Base-by-base conservation (phyloP, 2,113 vertebrate genomes). In the Caracal caracal region DNA sequence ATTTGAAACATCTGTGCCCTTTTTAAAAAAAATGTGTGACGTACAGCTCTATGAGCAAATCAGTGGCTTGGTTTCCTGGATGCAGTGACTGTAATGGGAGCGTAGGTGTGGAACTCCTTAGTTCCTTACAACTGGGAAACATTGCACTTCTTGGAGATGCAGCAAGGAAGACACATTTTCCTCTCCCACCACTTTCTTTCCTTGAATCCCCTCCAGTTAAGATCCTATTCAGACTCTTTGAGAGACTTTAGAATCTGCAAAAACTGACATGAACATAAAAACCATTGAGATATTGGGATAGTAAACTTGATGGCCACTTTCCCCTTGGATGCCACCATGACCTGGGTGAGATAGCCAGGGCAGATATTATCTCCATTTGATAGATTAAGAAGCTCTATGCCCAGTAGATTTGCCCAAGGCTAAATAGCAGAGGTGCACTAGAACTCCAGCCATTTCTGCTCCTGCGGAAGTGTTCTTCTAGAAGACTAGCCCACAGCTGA, bases 41-140 rank as follows among this genome's bases (percentile, higher is more conserved):
- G 35, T 92, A n/a, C 20, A 7, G 28, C 24, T 63, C 16, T 26
- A 8, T 33, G 79, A 96, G 94, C 73, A 49, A 13, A 26, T 78
- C 4, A 22, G 16, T 65, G 65, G 47, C 33, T 70, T 95, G 20
- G n/a, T 37, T 40, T 3, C n/a, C 5, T 88, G 66, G 94, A 78
- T 59, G 87, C 37, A 13, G 96, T 97, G 86, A 96, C 95, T 98
- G 94, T 98, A 94, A 95, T 49, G 97, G 92, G 92, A 92, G 81
- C 59, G 80, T 97, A 95, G 86, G 82, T 98, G 97, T 98, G 98
- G 93, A 96, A 86, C 92, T 40, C 43, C 43, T 43, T 43, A 9
- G 43, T 43, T 43, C 43, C 8, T 43, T 43, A 20, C 43, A 15
- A 0, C 28, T 22, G 51, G 86, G 86, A 53, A 75, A 47, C 28